These are phyloP conservation scores for Zosterops japonicus DNA, from an alignment of 2,113 vertebrate species.

Conservation along the genomic window DNA sequence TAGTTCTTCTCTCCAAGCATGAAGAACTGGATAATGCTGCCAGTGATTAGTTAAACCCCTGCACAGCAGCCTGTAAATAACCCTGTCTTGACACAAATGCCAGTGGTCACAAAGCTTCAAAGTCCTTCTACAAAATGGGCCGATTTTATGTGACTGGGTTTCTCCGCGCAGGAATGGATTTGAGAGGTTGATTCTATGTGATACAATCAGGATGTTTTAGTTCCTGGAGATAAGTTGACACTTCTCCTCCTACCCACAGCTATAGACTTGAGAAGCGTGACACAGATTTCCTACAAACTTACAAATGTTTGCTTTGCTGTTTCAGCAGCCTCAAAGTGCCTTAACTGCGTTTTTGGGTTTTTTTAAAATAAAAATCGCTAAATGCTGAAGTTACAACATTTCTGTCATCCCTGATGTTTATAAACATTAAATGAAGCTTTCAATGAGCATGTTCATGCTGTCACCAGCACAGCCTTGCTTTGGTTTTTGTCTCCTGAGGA, in stretches of 20 bases:
- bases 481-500: not conserved
- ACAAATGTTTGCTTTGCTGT: slow-evolving; percentile 9
- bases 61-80: slow-evolving; percentile 32
- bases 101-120: slow-evolving; percentile 41
- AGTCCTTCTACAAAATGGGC: not conserved
- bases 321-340: not conserved
- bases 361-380: not conserved
- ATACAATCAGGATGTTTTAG: slow-evolving; percentile 58
- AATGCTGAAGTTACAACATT: not conserved
- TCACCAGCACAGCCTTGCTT: not conserved
- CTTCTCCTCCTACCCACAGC: slow-evolving; percentile 59
- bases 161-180: not conserved
- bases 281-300: slow-evolving; percentile 48
- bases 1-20: not conserved
- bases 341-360: not conserved
- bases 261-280: slow-evolving; percentile 18
- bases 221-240: slow-evolving; percentile 52
- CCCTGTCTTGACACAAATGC: slow-evolving; percentile 19
- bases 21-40: not conserved
- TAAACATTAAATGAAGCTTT: not conserved
- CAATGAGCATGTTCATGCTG: not conserved
- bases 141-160: not conserved
- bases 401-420: not conserved
- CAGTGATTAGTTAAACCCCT: not conserved
- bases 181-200: slow-evolving; percentile 38